Evolutionary conservation across 2,797 vertebrate species (phyloP).

Genomic region (Falco columbarius): DNA sequence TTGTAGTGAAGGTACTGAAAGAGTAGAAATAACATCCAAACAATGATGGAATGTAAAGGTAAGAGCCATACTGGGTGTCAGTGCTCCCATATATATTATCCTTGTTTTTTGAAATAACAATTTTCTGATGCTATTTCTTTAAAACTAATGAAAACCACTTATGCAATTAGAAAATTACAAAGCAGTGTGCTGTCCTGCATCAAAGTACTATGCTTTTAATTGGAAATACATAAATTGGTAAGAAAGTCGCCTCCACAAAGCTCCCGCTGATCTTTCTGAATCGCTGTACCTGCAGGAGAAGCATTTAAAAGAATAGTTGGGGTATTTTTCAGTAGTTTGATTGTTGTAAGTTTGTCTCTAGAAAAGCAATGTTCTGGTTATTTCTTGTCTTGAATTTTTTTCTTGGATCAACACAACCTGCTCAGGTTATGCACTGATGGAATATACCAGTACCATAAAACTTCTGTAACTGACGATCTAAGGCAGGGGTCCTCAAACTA

Average conservation of each 20-base stretch:
- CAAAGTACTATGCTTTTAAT: background rate
- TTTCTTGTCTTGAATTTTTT: background rate
- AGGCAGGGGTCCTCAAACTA: no score
- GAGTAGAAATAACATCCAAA: background rate
- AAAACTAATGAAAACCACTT: background rate
- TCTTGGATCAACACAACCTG: background rate
- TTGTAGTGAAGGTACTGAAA: background rate
- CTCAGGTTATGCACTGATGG: background rate
- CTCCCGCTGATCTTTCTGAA: background rate
- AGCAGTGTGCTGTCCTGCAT: background rate
- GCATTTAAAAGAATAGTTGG: background rate
- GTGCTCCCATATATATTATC: background rate
- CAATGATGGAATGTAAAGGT: background rate
- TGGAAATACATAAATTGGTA: background rate
- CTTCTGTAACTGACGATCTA: background rate
- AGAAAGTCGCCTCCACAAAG: background rate
- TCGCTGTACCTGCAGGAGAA: background rate
- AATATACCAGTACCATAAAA: background rate
- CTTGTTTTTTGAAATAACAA: conserved; percentile 6
- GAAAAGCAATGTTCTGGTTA: background rate
- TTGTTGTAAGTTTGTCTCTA: background rate
- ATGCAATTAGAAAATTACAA: conserved; percentile 17
- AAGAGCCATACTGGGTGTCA: background rate
- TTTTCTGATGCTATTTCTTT: conserved; percentile 13
- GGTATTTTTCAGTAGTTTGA: background rate